A percentile compares a stretch with the other conserved stretches of the same genome.
phyloP scores from a whole-genome alignment of 2,113 vertebrate genomes.

The Leptocoma aspasia region DNA sequence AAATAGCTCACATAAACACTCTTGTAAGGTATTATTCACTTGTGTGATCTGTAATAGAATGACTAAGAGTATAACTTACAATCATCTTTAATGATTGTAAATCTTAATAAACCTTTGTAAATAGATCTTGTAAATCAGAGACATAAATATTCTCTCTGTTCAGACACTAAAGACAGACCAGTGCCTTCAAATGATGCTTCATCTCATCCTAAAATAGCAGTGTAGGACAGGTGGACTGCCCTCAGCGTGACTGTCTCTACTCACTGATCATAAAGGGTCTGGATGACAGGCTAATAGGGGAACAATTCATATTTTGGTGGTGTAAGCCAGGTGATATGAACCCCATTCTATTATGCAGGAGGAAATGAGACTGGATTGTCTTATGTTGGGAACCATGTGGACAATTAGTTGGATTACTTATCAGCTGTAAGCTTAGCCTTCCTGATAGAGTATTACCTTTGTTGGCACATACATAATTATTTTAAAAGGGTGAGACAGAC shows the following conservation, averaged over 20 bases:
- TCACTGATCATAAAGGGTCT: background rate
- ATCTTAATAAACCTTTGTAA: background rate
- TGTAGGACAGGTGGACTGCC: background rate
- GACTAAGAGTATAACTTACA: background rate
- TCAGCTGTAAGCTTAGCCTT: background rate
- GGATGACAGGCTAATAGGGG: background rate
- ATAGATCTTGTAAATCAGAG: background rate
- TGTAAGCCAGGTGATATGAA: background rate
- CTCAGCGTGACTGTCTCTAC: background rate
- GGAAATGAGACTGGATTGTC: background rate
- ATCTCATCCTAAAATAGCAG: background rate
- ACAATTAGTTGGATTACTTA: background rate
- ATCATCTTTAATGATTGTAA: background rate
- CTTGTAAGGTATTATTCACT: background rate
- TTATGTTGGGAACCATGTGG: background rate
- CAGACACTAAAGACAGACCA: background rate
- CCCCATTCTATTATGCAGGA: fast-evolving
- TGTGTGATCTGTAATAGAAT: background rate
- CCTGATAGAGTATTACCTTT: background rate
- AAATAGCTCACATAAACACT: background rate
- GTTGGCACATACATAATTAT: background rate
- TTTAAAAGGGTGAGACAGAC: background rate
- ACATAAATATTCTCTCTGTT: background rate
- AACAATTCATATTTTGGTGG: background rate
- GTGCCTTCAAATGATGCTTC: background rate